Conservation (phyloP, 2,888 invertebrate genomes). For the Pheosia gnoma region DNA sequence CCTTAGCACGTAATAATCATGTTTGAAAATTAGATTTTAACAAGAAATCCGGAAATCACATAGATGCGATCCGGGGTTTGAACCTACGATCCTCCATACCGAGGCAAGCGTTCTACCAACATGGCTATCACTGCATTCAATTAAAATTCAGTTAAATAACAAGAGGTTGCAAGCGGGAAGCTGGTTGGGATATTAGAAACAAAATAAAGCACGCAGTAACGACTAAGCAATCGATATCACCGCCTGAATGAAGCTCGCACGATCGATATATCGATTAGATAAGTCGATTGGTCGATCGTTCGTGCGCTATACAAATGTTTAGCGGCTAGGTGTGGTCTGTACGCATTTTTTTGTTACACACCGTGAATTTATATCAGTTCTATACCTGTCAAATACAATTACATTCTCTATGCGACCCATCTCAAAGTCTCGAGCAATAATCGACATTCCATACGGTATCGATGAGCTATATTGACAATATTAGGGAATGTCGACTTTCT, state of each 20-base stretch:
- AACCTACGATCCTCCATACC: no score
- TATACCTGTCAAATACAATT: no score
- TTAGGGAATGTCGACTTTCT: no score
- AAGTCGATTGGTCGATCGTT: background rate
- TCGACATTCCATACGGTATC: no score
- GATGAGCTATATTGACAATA: no score
- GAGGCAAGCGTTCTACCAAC: no score
- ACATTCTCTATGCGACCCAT: no score
- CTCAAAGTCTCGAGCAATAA: no score
- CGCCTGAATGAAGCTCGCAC: background rate
- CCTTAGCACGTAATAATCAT: no score
- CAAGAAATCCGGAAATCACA: no score
- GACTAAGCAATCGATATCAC: background rate
- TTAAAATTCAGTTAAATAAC: background rate
- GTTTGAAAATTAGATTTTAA: no score
- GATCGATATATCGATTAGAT: slow-evolving; percentile 1
- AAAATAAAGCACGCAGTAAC: slow-evolving; percentile 15
- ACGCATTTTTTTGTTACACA: slow-evolving; percentile 10
- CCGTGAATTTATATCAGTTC: background rate
- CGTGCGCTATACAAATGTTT: slow-evolving; percentile 47
- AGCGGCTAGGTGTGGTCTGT: slow-evolving; percentile 55
- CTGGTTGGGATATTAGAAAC: slow-evolving; percentile 4
- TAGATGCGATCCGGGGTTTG: no score
- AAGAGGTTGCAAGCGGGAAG: background rate
- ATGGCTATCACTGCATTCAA: background rate